A percentile compares a stretch with the other conserved stretches of the same genome.
Evolutionary conservation across 2,797 vertebrate genomes (phyloP).

Genomic region (Hybognathus amarus): DNA sequence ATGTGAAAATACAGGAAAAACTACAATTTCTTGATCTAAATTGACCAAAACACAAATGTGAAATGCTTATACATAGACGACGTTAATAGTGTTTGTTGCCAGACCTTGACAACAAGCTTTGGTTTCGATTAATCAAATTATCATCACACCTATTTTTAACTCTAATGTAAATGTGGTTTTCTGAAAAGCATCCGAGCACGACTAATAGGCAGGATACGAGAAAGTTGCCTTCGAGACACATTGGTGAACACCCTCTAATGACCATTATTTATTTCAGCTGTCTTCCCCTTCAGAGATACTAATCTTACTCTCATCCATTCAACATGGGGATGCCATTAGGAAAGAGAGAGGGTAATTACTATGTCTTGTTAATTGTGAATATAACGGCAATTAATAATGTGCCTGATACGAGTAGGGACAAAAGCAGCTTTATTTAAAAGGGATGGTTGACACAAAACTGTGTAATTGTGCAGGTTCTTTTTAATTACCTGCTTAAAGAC

Average conservation of each 20-base stretch:
- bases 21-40: not conserved
- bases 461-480: constrained; percentile 34
- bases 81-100: constrained; percentile 6
- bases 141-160: constrained; percentile 70
- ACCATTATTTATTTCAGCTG: constrained; percentile 78
- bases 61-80: not conserved
- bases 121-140: constrained; percentile 75
- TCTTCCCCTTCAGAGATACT: constrained; percentile 63
- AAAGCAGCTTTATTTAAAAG: constrained; percentile 58
- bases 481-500: constrained; percentile 51
- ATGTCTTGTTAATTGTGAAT: constrained; percentile 74
- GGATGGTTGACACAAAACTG: constrained; percentile 53
- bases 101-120: constrained; percentile 68
- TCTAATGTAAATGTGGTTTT: constrained; percentile 71
- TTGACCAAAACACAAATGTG: constrained; percentile 15
- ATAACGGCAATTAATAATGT: constrained; percentile 68
- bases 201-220: constrained; percentile 66
- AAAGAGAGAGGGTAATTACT: constrained; percentile 66
- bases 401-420: constrained; percentile 62
- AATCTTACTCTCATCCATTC: constrained; percentile 68
- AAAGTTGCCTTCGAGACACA: constrained; percentile 62
- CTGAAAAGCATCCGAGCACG: constrained; percentile 43
- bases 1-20: not conserved
- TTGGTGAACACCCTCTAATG: constrained; percentile 68
- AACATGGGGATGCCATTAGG: constrained; percentile 68